These are phyloP conservation scores for Oscheius sp. DNA, from an alignment of 2,888 invertebrate species.

Conservation along the genomic window DNA sequence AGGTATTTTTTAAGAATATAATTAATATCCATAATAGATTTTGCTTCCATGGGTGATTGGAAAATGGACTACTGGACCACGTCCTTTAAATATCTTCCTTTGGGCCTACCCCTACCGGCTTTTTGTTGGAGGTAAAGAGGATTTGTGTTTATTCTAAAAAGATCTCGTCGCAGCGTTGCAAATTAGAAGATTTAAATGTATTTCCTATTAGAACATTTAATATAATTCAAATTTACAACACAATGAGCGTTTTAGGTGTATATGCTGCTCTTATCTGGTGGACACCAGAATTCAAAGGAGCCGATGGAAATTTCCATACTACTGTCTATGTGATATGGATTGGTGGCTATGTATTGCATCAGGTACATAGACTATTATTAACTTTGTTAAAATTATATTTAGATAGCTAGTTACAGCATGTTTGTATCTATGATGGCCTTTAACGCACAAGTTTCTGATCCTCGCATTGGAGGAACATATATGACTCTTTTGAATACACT, in stretches of 20 bases:
- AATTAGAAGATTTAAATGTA: too few relatives aligned
- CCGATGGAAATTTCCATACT: constrained; percentile 72
- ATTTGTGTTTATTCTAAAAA: neutral
- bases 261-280: constrained; percentile 85
- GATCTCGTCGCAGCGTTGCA: neutral
- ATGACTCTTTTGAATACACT: constrained; percentile 98
- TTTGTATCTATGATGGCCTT: constrained; percentile 97
- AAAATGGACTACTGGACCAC: constrained; percentile 84
- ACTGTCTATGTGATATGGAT: constrained; percentile 81
- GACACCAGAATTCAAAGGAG: constrained; percentile 81
- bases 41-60: constrained; percentile 86
- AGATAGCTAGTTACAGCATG: constrained; percentile 93
- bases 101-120: constrained; percentile 80
- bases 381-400: constrained; percentile 57
- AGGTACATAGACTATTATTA: too few relatives aligned
- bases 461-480: constrained; percentile 92
- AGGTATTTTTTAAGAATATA: constrained; percentile 72
- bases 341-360: constrained; percentile 85
- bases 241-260: constrained; percentile 83
- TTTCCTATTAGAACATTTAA: too few relatives aligned
- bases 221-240: too few relatives aligned
- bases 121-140: neutral
- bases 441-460: constrained; percentile 95
- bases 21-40: constrained; percentile 75
- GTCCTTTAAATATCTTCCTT: constrained; percentile 87